These are phyloP conservation scores for Teleiodes luculella DNA, from an alignment of 2,888 invertebrate species.

Conservation along the genomic window DNA sequence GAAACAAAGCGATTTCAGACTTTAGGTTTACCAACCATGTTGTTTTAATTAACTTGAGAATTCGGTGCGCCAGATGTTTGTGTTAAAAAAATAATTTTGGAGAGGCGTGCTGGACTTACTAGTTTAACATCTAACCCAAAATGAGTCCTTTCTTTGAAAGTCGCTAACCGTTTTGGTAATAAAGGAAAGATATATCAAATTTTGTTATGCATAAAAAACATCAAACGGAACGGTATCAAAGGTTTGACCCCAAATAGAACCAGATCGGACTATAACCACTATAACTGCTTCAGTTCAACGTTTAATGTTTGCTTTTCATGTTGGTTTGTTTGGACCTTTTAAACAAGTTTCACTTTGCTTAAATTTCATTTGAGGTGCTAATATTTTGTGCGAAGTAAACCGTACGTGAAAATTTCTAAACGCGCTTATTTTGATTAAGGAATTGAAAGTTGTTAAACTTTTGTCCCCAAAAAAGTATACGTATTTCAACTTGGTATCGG, in stretches of 20 bases:
- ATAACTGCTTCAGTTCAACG: slow-evolving; percentile 36
- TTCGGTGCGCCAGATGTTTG: slow-evolving; percentile 9
- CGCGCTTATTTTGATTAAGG: background rate
- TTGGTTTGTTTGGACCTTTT: slow-evolving; percentile 39
- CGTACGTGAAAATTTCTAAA: background rate
- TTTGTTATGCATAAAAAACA: slow-evolving; percentile 53
- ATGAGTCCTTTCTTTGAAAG: slow-evolving; percentile 2
- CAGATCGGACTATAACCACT: slow-evolving; percentile 46
- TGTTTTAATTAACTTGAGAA: slow-evolving; percentile 4
- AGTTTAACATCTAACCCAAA: background rate
- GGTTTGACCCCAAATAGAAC: slow-evolving; percentile 62
- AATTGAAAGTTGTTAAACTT: background rate
- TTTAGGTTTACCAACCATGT: background rate
- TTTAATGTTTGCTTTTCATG: slow-evolving; percentile 60
- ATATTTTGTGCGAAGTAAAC: slow-evolving; percentile 8
- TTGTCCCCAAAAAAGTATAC: background rate
- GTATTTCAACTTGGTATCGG: background rate
- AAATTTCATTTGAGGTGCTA: background rate
- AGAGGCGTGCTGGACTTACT: background rate
- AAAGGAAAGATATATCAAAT: slow-evolving; percentile 29
- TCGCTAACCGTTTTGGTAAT: slow-evolving; percentile 12
- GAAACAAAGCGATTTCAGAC: slow-evolving; percentile 5
- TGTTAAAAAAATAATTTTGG: background rate
- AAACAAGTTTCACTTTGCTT: slow-evolving; percentile 39
- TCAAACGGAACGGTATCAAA: slow-evolving; percentile 62